Percentiles rank a stretch among this genome's conserved stretches.
These are phyloP conservation scores for Eciton burchellii DNA, from an alignment of 1,140 invertebrate genomes.

Conservation along the genomic window DNA sequence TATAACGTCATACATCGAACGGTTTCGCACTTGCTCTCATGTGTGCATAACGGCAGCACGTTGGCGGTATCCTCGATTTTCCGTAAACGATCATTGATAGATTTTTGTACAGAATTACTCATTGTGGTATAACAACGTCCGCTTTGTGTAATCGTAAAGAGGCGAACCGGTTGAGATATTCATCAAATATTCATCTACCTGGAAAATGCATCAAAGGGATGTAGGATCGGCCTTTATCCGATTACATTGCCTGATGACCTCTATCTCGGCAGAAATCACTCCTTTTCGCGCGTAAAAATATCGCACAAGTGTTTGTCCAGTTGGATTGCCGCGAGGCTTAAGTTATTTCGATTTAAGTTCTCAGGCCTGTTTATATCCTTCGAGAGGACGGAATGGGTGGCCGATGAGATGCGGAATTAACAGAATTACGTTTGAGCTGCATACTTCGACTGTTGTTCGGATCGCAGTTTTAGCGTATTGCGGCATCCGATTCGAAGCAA, in stretches of 20 bases:
- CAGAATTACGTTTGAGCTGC: neutral
- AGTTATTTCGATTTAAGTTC: neutral
- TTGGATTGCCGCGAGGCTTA: neutral
- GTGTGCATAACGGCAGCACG: neutral
- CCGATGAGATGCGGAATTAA: neutral
- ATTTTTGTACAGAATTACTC: too few relatives aligned
- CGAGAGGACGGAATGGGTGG: neutral
- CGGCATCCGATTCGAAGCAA: neutral
- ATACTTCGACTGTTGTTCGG: conserved; percentile 18
- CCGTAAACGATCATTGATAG: neutral
- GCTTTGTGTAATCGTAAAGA: too few relatives aligned
- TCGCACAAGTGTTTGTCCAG: neutral
- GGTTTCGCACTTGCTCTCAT: conserved; percentile 4
- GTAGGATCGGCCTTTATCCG: neutral
- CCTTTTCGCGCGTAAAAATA: too few relatives aligned
- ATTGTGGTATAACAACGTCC: too few relatives aligned
- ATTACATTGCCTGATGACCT: too few relatives aligned
- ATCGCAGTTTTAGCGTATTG: neutral
- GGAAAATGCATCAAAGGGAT: neutral
- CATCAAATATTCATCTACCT: too few relatives aligned
- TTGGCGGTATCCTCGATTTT: neutral
- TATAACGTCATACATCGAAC: conserved; percentile 13
- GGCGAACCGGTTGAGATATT: too few relatives aligned
- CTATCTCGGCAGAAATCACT: too few relatives aligned
- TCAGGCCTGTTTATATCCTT: neutral